These are phyloP conservation scores for Oscheius sp. DNA, from an alignment of 2,888 invertebrate genomes.

Conservation along the genomic window DNA sequence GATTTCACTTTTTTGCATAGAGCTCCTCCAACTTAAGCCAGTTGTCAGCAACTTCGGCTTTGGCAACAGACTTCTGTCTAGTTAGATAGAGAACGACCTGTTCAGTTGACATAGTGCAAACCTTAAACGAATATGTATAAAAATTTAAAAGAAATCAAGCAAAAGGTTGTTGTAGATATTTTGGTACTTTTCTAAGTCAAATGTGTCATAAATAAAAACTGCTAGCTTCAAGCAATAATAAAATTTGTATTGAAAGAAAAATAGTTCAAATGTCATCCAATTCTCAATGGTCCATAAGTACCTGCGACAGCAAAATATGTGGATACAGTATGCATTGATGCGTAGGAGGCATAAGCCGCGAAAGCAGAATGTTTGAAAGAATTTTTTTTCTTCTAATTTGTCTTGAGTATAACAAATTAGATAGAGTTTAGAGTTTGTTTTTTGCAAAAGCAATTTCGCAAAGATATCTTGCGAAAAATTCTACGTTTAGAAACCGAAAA, in stretches of 20 bases:
- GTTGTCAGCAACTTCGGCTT: slow-evolving; percentile 57
- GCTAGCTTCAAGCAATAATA: too few species aligned
- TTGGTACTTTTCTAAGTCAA: too few species aligned
- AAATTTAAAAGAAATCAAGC: too few species aligned
- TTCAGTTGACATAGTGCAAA: slow-evolving; percentile 38
- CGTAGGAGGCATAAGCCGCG: not conserved
- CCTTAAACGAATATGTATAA: not conserved
- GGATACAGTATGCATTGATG: not conserved
- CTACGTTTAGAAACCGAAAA: not conserved
- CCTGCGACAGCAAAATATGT: not conserved
- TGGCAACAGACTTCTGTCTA: slow-evolving; percentile 54
- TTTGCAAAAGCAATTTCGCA: not conserved
- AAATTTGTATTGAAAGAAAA: not conserved
- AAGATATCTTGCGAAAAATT: not conserved
- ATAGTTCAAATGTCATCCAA: not conserved
- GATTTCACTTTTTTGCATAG: slow-evolving; percentile 62
- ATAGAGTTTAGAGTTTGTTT: not conserved
- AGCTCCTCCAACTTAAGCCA: slow-evolving; percentile 60
- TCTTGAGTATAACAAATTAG: not conserved
- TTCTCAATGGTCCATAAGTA: not conserved
- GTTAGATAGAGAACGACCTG: slow-evolving; percentile 61
- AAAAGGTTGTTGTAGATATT: too few species aligned
- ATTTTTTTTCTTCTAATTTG: not conserved
- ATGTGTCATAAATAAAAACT: too few species aligned
- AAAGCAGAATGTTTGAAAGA: not conserved